A percentile compares a stretch with the other conserved stretches of the same genome.
These are phyloP conservation scores for Rhagologus leucostigma DNA, from an alignment of 2,113 vertebrate species.

Conservation along the genomic window DNA sequence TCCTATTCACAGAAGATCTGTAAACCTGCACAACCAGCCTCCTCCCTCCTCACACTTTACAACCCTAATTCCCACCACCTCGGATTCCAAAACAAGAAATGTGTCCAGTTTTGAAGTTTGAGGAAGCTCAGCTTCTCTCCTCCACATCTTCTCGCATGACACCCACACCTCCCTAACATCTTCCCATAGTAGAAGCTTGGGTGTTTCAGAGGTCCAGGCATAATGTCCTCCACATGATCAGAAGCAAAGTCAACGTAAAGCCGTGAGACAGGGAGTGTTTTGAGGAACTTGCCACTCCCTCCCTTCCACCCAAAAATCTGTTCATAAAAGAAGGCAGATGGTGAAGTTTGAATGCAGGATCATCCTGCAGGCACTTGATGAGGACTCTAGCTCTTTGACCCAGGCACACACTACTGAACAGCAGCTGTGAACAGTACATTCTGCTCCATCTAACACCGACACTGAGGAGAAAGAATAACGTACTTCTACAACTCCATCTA, in stretches of 20 bases:
- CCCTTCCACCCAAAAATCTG: background rate
- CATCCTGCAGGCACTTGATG: accelerated
- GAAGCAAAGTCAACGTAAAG: background rate
- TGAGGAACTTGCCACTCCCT: background rate
- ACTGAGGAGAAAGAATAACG: background rate
- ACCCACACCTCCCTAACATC: background rate
- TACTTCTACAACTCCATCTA: background rate
- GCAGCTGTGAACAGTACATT: background rate
- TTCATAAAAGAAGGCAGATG: background rate
- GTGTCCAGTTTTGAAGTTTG: background rate
- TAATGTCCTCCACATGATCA: background rate
- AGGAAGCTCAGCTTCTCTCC: background rate
- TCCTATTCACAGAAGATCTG: background rate
- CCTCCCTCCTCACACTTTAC: background rate
- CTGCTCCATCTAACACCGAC: background rate
- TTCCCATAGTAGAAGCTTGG: background rate
- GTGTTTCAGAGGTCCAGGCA: background rate
- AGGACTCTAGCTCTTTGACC: background rate
- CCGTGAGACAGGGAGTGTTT: background rate
- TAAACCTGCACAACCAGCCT: background rate
- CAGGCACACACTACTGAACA: background rate
- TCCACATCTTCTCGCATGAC: background rate
- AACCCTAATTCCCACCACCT: background rate
- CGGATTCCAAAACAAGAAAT: background rate
- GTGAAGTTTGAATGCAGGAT: background rate